Evolutionary conservation across 2,888 invertebrate genomes (phyloP).

Genomic region (Leucophenga maculata): DNA sequence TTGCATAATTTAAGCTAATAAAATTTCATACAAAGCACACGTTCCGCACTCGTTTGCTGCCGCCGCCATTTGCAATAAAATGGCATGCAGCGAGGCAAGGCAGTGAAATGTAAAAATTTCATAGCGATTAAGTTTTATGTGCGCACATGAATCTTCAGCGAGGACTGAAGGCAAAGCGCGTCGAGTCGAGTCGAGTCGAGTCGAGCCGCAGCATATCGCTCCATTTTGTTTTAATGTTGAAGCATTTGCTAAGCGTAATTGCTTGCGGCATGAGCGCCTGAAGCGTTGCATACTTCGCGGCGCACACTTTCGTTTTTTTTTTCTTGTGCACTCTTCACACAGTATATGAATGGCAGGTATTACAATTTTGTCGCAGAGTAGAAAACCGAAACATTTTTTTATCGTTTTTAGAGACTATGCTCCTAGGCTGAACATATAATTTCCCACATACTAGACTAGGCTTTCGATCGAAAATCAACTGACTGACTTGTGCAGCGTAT

Average conservation of each 20-base stretch:
- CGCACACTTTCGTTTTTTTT: slow-evolving; percentile 44
- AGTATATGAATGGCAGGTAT: no score
- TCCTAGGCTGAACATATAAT: no score
- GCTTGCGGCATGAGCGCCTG: slow-evolving; percentile 56
- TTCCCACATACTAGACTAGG: no score
- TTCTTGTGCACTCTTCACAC: no score
- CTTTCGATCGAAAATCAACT: no score
- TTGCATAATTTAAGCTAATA: slow-evolving; percentile 66
- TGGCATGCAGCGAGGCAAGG: slow-evolving; percentile 34
- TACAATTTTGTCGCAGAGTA: no score
- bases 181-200: neutral
- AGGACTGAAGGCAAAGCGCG: neutral
- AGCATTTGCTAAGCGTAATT: slow-evolving; percentile 53
- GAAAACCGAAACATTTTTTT: no score
- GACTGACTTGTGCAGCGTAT: no score
- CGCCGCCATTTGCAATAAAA: no score
- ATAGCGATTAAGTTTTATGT: slow-evolving; percentile 66
- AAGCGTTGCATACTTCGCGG: slow-evolving; percentile 40
- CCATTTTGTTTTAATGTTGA: slow-evolving; percentile 25
- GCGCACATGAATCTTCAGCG: slow-evolving; percentile 58
- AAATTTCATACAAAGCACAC: slow-evolving; percentile 46
- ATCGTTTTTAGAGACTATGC: no score
- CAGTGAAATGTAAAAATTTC: slow-evolving; percentile 57
- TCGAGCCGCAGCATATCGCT: neutral
- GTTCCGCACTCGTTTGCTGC: slow-evolving; percentile 44